These are phyloP conservation scores for Abramis brama DNA, from an alignment of 2,113 vertebrate species.

Conservation along the genomic window DNA sequence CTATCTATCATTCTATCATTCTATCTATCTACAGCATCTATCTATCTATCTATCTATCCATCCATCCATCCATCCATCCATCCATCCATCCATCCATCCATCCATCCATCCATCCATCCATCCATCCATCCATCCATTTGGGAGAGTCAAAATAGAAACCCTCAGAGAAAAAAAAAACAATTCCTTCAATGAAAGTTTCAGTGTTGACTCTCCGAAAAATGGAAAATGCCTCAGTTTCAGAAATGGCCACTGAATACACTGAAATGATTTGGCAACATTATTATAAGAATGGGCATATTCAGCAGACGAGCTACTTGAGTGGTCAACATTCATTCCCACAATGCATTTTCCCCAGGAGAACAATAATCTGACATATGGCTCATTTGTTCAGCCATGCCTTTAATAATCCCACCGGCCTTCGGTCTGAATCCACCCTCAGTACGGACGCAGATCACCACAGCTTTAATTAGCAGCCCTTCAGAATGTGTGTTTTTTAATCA, in stretches of 20 bases:
- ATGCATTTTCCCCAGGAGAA: background rate
- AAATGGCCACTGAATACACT: background rate
- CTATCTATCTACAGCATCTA: no score
- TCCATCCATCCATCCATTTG: no score
- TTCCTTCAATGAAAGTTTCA: background rate
- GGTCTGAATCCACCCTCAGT: constrained; percentile 8
- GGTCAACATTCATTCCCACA: constrained; percentile 17
- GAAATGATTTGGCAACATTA: background rate
- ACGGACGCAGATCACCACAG: background rate
- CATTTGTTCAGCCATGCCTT: constrained; percentile 4
- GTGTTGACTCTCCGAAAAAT: background rate
- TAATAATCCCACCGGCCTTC: constrained; percentile 22
- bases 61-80: no score
- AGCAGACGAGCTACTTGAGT: constrained; percentile 13
- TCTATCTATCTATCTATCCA: no score
- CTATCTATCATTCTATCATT: no score
- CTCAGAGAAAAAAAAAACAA: no score
- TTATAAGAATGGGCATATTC: background rate
- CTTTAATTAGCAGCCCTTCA: constrained; percentile 42
- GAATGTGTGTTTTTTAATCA: background rate
- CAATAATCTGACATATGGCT: constrained; percentile 13
- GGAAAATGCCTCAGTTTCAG: background rate
- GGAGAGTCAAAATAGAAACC: no score
- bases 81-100: no score
- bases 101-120: no score